Base-by-base conservation (phyloP, 2,113 vertebrate species). In the Callospermophilus lateralis region DNA sequence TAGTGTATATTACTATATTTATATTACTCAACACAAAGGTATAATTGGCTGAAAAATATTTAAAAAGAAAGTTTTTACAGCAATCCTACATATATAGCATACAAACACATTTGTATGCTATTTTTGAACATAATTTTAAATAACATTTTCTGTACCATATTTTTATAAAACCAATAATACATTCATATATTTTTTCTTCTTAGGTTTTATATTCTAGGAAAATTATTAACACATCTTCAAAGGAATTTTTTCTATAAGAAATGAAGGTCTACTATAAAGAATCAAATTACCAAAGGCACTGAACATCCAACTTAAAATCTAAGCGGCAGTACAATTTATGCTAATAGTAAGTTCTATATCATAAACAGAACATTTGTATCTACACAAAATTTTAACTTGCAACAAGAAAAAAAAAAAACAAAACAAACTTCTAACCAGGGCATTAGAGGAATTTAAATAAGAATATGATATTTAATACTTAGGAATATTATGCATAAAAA, bases 171-270 rank as follows among this genome's bases (percentile, higher is more conserved):
- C 11, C 16, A 94, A 63, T n/a, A 77, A 81, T 48, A 77, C 3
- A 26, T 37, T 3, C 37, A 72, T 58, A 74, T 81, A 92, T 65
- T 85, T 8, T 95, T 89, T 74, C 37, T 95, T 77, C 53, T 90
- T 72, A 91, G 3, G 34, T 42, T 67, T 6, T 24, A 70, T 88
- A 68, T 68, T 13, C 30, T n/a, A 39, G 26, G 34, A 89, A 37
- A 80, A 97, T 48, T 53, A 97, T 39, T 8, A 95, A 32, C 19
- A 42, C 0, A 55, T 80, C 67, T 95, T 92, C 63, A 72, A 83
- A 96, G 13, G 22, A 92, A 95, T 45, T 93, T 67, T 67, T 76
- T 63, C 79, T 20, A 12, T 72, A 67, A 93, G 28, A 97, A 97
- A 93, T 73, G 53, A 24, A 96, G 45, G 92, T 73, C 30, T 86